These are phyloP conservation scores for Drosophila mercatorum DNA, from an alignment of 2,888 invertebrate genomes.

Conservation along the genomic window DNA sequence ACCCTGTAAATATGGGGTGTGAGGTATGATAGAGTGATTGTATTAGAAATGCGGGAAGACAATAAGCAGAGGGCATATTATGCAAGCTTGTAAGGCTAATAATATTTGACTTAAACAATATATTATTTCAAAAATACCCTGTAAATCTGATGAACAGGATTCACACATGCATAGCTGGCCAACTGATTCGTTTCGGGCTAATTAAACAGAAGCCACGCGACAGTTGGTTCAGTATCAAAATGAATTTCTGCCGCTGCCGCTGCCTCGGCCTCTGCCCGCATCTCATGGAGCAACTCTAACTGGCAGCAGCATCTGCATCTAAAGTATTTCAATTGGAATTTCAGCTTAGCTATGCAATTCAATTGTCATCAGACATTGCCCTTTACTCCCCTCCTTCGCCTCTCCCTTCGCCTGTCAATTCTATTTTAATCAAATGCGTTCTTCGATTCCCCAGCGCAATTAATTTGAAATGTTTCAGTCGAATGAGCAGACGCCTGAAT, in stretches of 20 bases:
- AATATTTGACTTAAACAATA: too few species aligned
- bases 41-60: too few species aligned
- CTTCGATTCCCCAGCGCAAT: slow-evolving; percentile 78
- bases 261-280: slow-evolving; percentile 65
- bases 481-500: slow-evolving; percentile 52
- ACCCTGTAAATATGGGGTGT: background rate
- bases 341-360: slow-evolving; percentile 46
- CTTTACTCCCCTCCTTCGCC: slow-evolving; percentile 26
- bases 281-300: slow-evolving; percentile 2
- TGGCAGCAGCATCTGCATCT: slow-evolving; percentile 5
- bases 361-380: slow-evolving; percentile 28
- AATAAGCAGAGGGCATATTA: too few species aligned
- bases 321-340: slow-evolving; percentile 45
- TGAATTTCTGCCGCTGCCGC: slow-evolving; percentile 50
- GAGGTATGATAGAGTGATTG: too few species aligned
- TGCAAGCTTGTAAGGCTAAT: too few species aligned
- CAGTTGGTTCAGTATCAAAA: slow-evolving; percentile 44
- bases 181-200: slow-evolving; percentile 44
- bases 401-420: slow-evolving; percentile 47
- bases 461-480: slow-evolving; percentile 78
- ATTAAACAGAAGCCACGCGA: slow-evolving; percentile 52
- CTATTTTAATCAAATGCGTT: slow-evolving; percentile 79
- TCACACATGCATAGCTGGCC: slow-evolving; percentile 6
- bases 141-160: background rate
- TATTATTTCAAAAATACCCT: background rate